Evolutionary conservation across 2,888 invertebrate species (phyloP), one percentile per base, ranked within the genome.

Genomic region (Pyrgus malvae): DNA sequence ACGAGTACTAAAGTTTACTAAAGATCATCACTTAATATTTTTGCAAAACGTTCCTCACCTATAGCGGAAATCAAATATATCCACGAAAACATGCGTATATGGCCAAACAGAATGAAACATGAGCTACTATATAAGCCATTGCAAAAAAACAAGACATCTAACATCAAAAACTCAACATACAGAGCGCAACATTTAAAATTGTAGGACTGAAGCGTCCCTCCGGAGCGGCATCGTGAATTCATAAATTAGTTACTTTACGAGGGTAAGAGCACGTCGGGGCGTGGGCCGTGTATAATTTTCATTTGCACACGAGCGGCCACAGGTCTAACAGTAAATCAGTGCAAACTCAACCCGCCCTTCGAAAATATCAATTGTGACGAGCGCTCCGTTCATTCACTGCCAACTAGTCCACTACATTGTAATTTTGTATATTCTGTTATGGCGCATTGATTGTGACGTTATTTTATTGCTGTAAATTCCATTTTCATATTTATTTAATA

Each of bases 391-490:
- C n/a, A n/a, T n/a, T n/a, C n/a, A n/a, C n/a, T n/a, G n/a, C n/a
- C n/a, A n/a, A n/a, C n/a, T n/a, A n/a, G n/a, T n/a, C 61, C 58
- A 70, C 72, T 80, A 85, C 84, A 85, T 82, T 82, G 82, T 84
- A 84, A 86, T 84, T 85, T 79, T 80, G 79, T 86, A 84, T 85
- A 83, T 85, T 78, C 78, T 78, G 76, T 85, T 83, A 85, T 84
- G 82, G 82, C 78, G 79, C 80, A 86, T 85, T 85, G 86, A 84
- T 87, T 88, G 83, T 84, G 83, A 84, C 83, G 84, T n/a, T n/a
- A n/a, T n/a, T n/a, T n/a, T n/a, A n/a, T n/a, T n/a, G n/a, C n/a
- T n/a, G n/a, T n/a, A n/a, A n/a, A n/a, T n/a, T n/a, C n/a, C n/a
- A n/a, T n/a, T n/a, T n/a, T n/a, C n/a, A n/a, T n/a, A n/a, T n/a